A percentile compares a stretch with the other conserved stretches of the same genome.
Evolutionary conservation across 2,888 invertebrate genomes (phyloP).

Genomic region (Cheilosia grossa): DNA sequence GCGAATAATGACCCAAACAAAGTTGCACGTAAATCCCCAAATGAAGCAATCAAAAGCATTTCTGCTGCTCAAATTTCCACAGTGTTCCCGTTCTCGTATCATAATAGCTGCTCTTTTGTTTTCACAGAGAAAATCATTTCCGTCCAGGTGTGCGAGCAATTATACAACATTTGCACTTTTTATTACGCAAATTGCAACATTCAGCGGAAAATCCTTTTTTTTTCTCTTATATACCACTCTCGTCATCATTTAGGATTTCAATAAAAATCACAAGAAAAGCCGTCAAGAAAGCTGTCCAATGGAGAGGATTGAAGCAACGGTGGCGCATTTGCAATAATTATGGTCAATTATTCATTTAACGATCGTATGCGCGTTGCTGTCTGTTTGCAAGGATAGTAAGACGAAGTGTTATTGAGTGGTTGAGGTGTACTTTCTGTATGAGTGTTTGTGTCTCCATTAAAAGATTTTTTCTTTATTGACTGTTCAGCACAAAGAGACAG

Average conservation of each 20-base stretch:
- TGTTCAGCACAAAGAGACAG: constrained; percentile 55
- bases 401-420: constrained; percentile 71
- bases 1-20: constrained; percentile 56
- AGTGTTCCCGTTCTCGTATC: constrained; percentile 1
- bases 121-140: constrained; percentile 62
- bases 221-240: neutral
- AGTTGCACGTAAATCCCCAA: constrained; percentile 61
- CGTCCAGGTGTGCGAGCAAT: constrained; percentile 68
- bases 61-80: constrained; percentile 33
- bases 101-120: constrained; percentile 35
- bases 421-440: constrained; percentile 48
- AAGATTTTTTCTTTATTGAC: constrained; percentile 40
- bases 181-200: constrained; percentile 70
- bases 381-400: constrained; percentile 63
- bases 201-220: constrained; percentile 60
- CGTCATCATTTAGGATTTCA: constrained; percentile 41
- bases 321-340: constrained; percentile 65
- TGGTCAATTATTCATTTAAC: constrained; percentile 74
- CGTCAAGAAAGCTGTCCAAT: constrained; percentile 44
- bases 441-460: constrained; percentile 10
- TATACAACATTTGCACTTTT: constrained; percentile 70
- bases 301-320: constrained; percentile 18
- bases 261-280: constrained; percentile 60
- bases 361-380: constrained; percentile 43
- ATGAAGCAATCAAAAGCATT: constrained; percentile 65